phyloP scores from a whole-genome alignment of 2,113 vertebrate genomes.

The Alouatta palliata region DNA sequence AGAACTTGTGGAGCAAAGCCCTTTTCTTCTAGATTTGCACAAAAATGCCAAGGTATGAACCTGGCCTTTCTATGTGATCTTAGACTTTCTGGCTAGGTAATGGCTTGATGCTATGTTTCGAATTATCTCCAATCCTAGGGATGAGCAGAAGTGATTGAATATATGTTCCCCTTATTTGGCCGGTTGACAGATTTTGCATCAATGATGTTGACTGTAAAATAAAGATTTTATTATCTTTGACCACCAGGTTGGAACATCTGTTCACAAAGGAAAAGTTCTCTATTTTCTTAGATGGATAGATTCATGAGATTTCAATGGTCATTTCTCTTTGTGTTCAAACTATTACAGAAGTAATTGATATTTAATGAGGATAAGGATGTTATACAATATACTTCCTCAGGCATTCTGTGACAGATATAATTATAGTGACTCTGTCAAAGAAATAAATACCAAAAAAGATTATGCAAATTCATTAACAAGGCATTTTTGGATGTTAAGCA shows the following conservation, averaged over 20 bases:
- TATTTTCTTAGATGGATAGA: background rate
- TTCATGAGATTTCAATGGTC: background rate
- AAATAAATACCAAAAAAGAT: background rate
- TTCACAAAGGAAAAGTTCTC: background rate
- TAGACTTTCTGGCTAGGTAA: background rate
- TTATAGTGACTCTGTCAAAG: background rate
- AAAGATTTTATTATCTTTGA: background rate
- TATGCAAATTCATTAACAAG: background rate
- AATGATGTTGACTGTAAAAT: background rate
- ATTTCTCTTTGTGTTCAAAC: background rate
- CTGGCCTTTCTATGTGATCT: background rate
- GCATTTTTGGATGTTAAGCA: background rate
- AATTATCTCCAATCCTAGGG: background rate
- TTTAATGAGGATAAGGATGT: background rate
- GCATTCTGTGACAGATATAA: background rate
- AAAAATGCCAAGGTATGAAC: conserved; percentile 19
- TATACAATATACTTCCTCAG: background rate
- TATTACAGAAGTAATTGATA: background rate
- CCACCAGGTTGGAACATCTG: background rate
- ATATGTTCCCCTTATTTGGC: background rate
- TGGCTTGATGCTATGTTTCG: background rate
- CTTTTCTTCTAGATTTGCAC: background rate
- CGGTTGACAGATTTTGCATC: background rate
- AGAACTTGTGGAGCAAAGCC: background rate
- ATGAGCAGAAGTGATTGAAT: background rate